phyloP scores from a whole-genome alignment of 2,797 vertebrate species.

The Urosaurus nigricauda region DNA sequence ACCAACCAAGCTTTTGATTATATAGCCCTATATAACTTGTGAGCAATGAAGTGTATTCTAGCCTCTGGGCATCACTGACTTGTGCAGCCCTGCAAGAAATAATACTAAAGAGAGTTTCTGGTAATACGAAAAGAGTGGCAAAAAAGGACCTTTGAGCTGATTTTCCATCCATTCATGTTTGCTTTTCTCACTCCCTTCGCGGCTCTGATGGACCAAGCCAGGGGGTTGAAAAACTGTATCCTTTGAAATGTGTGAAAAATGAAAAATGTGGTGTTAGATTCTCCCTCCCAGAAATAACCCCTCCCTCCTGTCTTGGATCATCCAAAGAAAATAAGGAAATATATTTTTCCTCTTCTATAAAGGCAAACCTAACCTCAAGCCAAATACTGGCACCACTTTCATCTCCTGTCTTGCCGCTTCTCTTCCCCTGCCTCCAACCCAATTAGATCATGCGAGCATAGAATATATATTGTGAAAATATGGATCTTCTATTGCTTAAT shows the following conservation, averaged over 20 bases:
- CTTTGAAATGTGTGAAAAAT: background rate
- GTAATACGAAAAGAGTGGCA: slow-evolving; percentile 30
- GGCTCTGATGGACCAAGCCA: slow-evolving; percentile 33
- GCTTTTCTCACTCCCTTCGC: slow-evolving; percentile 15
- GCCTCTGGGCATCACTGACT: slow-evolving; percentile 54
- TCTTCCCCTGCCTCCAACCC: background rate
- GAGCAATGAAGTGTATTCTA: slow-evolving; percentile 42
- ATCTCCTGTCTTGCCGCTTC: background rate
- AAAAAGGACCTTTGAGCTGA: background rate
- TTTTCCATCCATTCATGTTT: slow-evolving; percentile 17
- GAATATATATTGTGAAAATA: slow-evolving; percentile 2
- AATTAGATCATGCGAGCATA: background rate
- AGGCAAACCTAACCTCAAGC: slow-evolving; percentile 15
- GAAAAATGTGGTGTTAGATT: background rate
- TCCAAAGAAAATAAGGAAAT: slow-evolving; percentile 4
- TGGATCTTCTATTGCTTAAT: background rate
- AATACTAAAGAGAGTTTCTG: slow-evolving; percentile 29
- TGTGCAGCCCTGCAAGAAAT: slow-evolving; percentile 44
- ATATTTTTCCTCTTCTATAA: background rate
- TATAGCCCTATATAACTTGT: slow-evolving; percentile 35
- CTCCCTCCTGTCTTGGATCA: background rate
- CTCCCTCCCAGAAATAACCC: background rate
- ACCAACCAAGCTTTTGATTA: slow-evolving; percentile 9
- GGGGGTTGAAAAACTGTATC: background rate
- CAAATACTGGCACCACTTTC: background rate